These are phyloP conservation scores for Neogobius melanostomus DNA, from an alignment of 2,113 vertebrate genomes.

Conservation along the genomic window DNA sequence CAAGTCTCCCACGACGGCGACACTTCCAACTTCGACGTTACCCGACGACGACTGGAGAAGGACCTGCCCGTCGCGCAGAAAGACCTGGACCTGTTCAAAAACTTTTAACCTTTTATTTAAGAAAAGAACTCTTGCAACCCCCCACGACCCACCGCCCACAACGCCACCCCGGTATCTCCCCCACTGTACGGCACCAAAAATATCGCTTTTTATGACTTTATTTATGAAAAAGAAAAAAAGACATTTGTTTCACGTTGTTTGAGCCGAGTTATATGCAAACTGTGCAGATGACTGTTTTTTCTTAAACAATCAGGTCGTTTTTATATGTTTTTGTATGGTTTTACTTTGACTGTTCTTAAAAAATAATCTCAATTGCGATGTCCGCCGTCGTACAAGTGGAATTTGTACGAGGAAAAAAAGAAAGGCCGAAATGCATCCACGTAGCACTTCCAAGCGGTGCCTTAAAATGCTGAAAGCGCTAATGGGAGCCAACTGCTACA, in stretches of 20 bases:
- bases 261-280: background rate
- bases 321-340: background rate
- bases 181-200: background rate
- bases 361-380: background rate
- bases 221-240: background rate
- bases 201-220: background rate
- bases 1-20: conserved; percentile 88
- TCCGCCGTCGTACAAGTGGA: background rate
- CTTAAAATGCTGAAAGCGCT: background rate
- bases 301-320: conserved; percentile 4
- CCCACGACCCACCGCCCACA: no score
- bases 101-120: conserved; percentile 81
- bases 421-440: background rate
- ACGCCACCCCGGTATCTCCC: no score
- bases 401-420: background rate
- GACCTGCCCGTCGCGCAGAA: conserved; percentile 79
- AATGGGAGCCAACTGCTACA: background rate
- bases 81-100: conserved; percentile 91
- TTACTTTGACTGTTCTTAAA: background rate
- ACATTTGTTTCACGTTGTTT: background rate
- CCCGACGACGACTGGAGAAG: conserved; percentile 90
- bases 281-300: conserved; percentile 2
- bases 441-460: background rate
- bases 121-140: background rate
- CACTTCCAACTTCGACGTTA: conserved; percentile 93